Evolutionary conservation across 1,140 invertebrate species (phyloP).

Genomic region (Parapsyche elsis): DNA sequence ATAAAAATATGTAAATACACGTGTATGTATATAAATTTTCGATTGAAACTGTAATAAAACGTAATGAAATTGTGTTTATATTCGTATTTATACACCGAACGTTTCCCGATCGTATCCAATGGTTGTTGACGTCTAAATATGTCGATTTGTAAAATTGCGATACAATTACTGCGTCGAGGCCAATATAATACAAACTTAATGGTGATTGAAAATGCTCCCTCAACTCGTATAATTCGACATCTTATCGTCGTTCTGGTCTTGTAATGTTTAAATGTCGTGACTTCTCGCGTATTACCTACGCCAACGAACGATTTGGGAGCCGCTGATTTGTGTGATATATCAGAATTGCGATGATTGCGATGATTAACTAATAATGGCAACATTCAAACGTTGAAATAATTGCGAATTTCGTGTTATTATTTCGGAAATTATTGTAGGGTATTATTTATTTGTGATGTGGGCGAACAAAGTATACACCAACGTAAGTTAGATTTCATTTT

Average conservation of each 20-base stretch:
- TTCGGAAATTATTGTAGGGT: too few species aligned
- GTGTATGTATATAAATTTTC: too few species aligned
- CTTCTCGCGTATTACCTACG: background rate
- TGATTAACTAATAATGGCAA: conserved; percentile 7
- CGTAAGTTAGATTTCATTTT: too few species aligned
- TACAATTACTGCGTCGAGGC: background rate
- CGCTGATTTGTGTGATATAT: conserved; percentile 9
- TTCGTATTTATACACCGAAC: too few species aligned
- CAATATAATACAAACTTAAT: conserved; percentile 8
- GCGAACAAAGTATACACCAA: too few species aligned
- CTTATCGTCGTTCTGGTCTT: conserved; percentile 20
- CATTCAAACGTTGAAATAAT: too few species aligned
- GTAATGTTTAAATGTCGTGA: conserved; percentile 31
- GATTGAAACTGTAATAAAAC: too few species aligned
- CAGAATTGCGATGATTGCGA: conserved; percentile 16
- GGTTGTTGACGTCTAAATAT: background rate
- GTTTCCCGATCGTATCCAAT: too few species aligned
- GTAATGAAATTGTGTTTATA: too few species aligned
- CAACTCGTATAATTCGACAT: background rate
- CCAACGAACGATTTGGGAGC: background rate
- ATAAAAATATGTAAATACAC: too few species aligned
- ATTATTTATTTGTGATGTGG: too few species aligned
- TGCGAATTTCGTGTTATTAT: too few species aligned
- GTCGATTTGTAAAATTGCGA: background rate
- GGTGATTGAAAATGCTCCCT: conserved; percentile 17